Evolutionary conservation across 23 tunicate species (phyloP).

Genomic region (Phallusia fumigata): DNA sequence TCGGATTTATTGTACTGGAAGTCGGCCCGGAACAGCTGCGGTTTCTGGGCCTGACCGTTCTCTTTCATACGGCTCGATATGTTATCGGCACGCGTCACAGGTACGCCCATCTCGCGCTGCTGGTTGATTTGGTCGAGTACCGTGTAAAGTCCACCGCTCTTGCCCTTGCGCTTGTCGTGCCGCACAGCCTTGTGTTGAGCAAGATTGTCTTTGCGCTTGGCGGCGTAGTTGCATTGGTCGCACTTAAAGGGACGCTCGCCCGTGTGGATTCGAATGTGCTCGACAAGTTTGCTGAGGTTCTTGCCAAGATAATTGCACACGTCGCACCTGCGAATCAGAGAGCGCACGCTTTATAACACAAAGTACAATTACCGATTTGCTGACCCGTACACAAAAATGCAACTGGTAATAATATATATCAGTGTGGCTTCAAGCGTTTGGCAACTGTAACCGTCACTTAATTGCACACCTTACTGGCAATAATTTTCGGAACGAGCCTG

Average conservation of each 20-base stretch:
- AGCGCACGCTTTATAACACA: neutral
- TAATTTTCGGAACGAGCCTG: too few relatives aligned
- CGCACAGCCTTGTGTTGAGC: slow-evolving; percentile 90
- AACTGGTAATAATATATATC: neutral
- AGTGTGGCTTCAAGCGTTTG: neutral
- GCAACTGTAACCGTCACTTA: neutral
- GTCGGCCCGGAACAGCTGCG: neutral
- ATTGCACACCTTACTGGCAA: neutral
- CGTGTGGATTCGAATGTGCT: slow-evolving; percentile 95
- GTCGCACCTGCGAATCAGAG: slow-evolving; percentile 61
- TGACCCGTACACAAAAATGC: neutral
- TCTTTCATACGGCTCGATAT: neutral
- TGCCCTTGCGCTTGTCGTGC: slow-evolving; percentile 73
- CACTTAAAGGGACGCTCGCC: slow-evolving; percentile 98
- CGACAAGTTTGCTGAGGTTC: slow-evolving; percentile 91
- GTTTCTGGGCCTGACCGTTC: neutral
- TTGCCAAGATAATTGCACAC: slow-evolving; percentile 88
- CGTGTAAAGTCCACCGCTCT: slow-evolving; percentile 37
- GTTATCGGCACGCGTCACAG: neutral
- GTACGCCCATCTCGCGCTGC: neutral
- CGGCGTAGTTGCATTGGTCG: slow-evolving; percentile 96
- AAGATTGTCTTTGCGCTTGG: slow-evolving; percentile 91
- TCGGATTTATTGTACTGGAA: neutral
- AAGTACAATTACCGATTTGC: neutral
- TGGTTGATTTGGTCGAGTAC: slow-evolving; percentile 26